phyloP scores from a whole-genome alignment of 2,888 invertebrate species.

The Linhomoeus sp. region DNA sequence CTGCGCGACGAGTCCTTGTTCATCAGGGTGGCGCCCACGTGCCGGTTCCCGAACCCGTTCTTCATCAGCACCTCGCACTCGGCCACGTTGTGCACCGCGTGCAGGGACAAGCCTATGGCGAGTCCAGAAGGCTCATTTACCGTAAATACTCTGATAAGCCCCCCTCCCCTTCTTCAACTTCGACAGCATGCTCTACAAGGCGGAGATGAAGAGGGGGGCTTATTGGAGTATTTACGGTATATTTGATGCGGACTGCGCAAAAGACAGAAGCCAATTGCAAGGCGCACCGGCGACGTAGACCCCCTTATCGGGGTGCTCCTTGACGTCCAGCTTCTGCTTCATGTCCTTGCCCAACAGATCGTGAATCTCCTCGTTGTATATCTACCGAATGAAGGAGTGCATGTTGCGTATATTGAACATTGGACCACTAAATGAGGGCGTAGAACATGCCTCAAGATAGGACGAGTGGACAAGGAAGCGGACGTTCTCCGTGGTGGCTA shows the following conservation, averaged over 20 bases:
- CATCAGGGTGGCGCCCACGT: slow-evolving; percentile 67
- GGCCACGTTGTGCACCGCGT: slow-evolving; percentile 52
- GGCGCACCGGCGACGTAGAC: background rate
- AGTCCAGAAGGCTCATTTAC: background rate
- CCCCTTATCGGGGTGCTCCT: slow-evolving; percentile 44
- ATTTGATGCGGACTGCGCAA: background rate
- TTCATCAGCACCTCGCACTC: slow-evolving; percentile 56
- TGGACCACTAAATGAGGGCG: background rate
- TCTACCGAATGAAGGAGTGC: too few relatives aligned
- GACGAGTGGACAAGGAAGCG: slow-evolving; percentile 55
- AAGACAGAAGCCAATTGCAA: background rate
- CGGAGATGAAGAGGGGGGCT: too few relatives aligned
- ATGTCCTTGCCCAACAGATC: slow-evolving; percentile 44
- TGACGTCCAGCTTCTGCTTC: slow-evolving; percentile 43
- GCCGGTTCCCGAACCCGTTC: slow-evolving; percentile 54
- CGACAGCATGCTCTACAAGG: too few relatives aligned
- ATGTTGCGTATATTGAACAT: background rate
- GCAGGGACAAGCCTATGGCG: slow-evolving; percentile 43
- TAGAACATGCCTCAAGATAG: slow-evolving; percentile 42
- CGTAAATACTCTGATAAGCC: too few relatives aligned
- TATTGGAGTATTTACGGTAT: too few relatives aligned
- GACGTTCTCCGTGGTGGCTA: slow-evolving; percentile 45
- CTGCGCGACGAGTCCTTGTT: slow-evolving; percentile 60
- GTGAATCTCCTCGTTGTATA: slow-evolving; percentile 58
- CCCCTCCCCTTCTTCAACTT: too few relatives aligned